phyloP scores from a whole-genome alignment of 2,888 invertebrate genomes.

The Cabera pusaria region DNA sequence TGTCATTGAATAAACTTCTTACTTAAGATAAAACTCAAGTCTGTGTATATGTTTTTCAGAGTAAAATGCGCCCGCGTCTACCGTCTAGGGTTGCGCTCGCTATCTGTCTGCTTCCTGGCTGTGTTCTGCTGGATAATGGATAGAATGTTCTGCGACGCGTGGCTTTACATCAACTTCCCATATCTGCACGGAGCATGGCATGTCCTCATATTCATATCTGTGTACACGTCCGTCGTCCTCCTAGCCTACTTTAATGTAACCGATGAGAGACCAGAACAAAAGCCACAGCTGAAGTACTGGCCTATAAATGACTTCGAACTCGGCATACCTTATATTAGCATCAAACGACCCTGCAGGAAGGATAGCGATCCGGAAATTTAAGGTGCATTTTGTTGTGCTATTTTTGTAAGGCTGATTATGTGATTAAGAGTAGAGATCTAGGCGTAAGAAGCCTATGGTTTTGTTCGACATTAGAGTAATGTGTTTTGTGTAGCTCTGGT shows the following conservation, averaged over 20 bases:
- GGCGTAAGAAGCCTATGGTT: not conserved
- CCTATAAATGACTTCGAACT: slow-evolving; percentile 90
- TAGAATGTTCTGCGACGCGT: slow-evolving; percentile 90
- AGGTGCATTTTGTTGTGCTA: slow-evolving; percentile 4
- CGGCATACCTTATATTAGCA: slow-evolving; percentile 89
- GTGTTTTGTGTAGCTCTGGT: no score
- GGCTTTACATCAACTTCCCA: slow-evolving; percentile 90
- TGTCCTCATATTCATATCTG: slow-evolving; percentile 90
- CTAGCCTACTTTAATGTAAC: slow-evolving; percentile 91
- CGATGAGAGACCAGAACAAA: slow-evolving; percentile 88
- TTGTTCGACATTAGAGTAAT: no score
- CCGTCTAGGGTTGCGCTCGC: slow-evolving; percentile 87
- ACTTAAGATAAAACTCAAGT: no score
- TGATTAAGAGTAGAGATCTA: slow-evolving; percentile 24
- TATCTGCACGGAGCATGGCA: slow-evolving; percentile 94
- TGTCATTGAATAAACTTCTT: no score
- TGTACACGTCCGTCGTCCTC: slow-evolving; percentile 89
- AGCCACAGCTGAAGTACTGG: slow-evolving; percentile 89
- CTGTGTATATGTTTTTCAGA: no score
- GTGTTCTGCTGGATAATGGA: slow-evolving; percentile 91
- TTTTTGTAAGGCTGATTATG: slow-evolving; percentile 30
- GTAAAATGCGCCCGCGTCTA: slow-evolving; percentile 86
- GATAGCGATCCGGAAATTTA: slow-evolving; percentile 74
- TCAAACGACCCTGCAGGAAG: slow-evolving; percentile 82
- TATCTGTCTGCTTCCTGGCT: slow-evolving; percentile 87